phyloP scores from a whole-genome alignment of 2,113 vertebrate species.

The Burhinus bistriatus region DNA sequence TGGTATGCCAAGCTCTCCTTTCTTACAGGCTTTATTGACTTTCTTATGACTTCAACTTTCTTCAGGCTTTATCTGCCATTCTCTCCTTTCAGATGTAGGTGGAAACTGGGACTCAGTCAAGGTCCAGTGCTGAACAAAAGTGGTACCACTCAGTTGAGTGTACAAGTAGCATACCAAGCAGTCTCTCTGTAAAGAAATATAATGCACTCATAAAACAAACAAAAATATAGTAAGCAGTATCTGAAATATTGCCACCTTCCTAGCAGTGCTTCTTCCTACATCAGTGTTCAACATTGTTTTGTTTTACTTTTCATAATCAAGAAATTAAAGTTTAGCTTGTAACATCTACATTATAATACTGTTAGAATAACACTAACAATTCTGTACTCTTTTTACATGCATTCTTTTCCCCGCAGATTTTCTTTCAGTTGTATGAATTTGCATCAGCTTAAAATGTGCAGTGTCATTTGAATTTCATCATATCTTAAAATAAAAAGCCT shows the following conservation, averaged over 20 bases:
- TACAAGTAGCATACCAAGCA: neutral
- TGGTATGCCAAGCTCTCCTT: neutral
- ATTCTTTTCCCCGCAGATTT: neutral
- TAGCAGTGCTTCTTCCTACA: neutral
- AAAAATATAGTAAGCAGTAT: neutral
- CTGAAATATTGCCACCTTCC: neutral
- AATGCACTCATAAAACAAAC: neutral
- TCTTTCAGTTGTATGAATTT: neutral
- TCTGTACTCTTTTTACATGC: neutral
- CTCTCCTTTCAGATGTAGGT: neutral
- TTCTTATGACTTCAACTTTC: rapidly evolving
- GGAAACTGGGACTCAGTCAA: neutral
- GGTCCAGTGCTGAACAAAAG: neutral
- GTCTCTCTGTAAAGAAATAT: neutral
- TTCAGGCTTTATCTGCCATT: neutral
- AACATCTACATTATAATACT: neutral
- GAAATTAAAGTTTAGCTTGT: neutral
- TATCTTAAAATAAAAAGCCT: neutral
- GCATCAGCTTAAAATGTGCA: neutral
- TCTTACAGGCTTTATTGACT: neutral
- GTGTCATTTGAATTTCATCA: neutral
- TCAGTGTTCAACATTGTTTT: neutral
- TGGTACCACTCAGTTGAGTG: neutral
- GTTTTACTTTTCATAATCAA: neutral
- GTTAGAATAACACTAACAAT: neutral